Percentiles rank a stretch among this genome's conserved stretches.
These are phyloP conservation scores for Struthio camelus DNA, from an alignment of 2,113 vertebrate species.

Conservation along the genomic window DNA sequence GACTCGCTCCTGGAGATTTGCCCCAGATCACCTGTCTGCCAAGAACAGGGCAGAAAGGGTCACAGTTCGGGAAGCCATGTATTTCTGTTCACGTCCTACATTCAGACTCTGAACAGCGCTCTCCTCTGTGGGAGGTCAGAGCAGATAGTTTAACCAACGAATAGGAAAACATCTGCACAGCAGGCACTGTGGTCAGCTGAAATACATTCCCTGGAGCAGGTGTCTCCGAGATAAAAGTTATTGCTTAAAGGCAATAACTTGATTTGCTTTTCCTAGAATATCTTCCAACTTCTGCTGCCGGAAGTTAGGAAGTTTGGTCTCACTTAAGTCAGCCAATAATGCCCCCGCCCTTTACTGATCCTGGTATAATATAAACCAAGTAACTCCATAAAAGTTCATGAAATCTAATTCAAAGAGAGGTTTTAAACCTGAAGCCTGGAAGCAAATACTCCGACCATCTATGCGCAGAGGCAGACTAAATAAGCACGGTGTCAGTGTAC, in stretches of 20 bases:
- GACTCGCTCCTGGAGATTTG: background rate
- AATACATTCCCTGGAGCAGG: background rate
- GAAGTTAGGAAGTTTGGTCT: background rate
- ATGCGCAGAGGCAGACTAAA: background rate
- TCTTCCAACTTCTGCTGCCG: background rate
- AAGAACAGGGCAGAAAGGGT: background rate
- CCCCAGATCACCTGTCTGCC: background rate
- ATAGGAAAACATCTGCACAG: background rate
- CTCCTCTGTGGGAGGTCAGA: background rate
- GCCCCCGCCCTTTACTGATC: background rate
- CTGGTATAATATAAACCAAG: background rate
- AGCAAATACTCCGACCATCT: background rate
- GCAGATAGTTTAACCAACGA: rapidly evolving
- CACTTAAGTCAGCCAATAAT: background rate
- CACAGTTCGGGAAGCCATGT: background rate
- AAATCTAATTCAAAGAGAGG: background rate
- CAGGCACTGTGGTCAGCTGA: background rate
- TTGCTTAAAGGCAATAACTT: background rate
- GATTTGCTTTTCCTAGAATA: background rate
- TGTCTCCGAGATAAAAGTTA: background rate
- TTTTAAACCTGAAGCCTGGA: background rate
- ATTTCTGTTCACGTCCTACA: background rate
- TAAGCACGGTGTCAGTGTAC: background rate
- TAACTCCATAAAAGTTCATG: background rate
- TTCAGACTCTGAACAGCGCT: background rate